Base-by-base conservation (phyloP, 2,113 vertebrate species). In the Nesospiza acunhae region DNA sequence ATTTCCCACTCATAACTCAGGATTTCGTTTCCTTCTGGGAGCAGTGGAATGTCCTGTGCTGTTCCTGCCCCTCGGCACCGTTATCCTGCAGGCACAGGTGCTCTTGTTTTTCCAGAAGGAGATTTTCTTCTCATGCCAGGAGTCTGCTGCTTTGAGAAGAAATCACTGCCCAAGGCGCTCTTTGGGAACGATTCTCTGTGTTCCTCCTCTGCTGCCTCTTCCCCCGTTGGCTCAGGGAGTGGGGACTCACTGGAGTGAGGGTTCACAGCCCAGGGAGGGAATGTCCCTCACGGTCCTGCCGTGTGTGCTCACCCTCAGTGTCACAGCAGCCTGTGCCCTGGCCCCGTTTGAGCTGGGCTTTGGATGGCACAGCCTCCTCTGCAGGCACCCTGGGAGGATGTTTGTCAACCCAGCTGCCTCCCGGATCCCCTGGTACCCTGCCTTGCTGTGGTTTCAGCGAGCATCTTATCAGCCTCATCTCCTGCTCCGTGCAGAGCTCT, bases 391-490 rank as follows among this genome's bases (percentile, higher is more conserved):
- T 5, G 30, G 52, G 88, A 97, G 91, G 96, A 96, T 96, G 94
- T 96, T 97, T 96, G 93, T 97, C 92, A 94, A 60, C 80, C 21
- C 59, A 72, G 89, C 82, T 68, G 60, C 78, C 85, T 94, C 86
- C 68, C 75, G 84, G 90, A 82, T 90, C 87, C 39, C 77, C 86
- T 66, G 86, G 56, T n/a, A 49, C 3, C 6, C 68, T 44, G 81
- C 87, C 80, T 89, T 84, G 49, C 60, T 96, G 92, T 68, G 93
- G 91, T 91, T 95, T 75, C 52, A 91, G 79, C 1, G 10, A 91
- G 6, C 47, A 9, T 11, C 88, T 94, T 95, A 96, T 96, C 90
- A 0, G n/a, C 62, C 79, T 23, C 88, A 94, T 95, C 96, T 94
- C 44, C 41, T 64, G 85, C 83, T 86, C 50, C 24, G 73, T 26